Base-by-base conservation (phyloP, 2,797 vertebrate species). In the Betta splendens region DNA sequence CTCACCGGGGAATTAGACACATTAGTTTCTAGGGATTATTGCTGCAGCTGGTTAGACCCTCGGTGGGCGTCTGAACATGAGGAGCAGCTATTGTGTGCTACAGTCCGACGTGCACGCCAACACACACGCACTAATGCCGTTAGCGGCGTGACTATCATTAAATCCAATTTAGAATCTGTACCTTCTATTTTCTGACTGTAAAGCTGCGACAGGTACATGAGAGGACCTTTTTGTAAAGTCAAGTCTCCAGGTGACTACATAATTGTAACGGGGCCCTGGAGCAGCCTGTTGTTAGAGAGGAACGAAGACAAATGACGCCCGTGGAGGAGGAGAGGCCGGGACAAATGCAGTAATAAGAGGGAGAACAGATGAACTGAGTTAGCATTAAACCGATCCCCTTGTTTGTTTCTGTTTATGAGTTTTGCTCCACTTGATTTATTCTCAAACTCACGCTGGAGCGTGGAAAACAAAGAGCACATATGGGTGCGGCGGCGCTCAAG, bases 261-360 rank as follows among this genome's bases (percentile, higher is more conserved):
- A 85, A 84, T 83, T 87, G 82, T 72, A 80, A 84, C 73, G 73
- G 72, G 75, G 72, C 70, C 74, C 40, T 53, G 72, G 53, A 81
- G 80, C 69, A 43, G 69, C 28, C 56, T 74, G 83, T 64, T 77
- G 76, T 79, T 85, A 77, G 39, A 80, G 62, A 58, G 57, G 55
- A 85, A 87, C 81, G 71, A 86, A 84, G 86, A 87, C 42, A 28
- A 80, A 83, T 72, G 68, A 74, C 75, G 73, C 51, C 66, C 35
- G 31, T 21, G 71, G 55, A 72, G 25, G 64, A 46, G 13, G 45
- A 2, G 52, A 72, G 47, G 45, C 63, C 35, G 12, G 48, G 18
- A 66, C 50, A 77, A 45, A 58, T 3, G 16, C 9, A 29, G 18
- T 46, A 62, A 76, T 38, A 55, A 23, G 53, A 58, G 48, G 37